phyloP scores from a whole-genome alignment of 1,140 invertebrate species.

The Copidosoma floridanum region DNA sequence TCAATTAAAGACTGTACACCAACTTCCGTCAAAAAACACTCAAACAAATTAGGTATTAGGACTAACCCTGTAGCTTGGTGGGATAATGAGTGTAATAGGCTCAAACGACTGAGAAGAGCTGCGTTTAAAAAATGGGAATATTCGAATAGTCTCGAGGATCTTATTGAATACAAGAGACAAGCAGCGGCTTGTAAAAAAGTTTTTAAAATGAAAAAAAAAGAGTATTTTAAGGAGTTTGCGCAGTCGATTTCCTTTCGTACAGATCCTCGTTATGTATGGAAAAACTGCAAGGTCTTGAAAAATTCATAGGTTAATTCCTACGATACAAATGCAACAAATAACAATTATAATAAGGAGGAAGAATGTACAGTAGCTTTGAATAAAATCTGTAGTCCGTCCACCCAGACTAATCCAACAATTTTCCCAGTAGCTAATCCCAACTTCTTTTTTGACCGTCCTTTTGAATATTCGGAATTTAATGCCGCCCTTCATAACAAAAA shows the following conservation, averaged over 20 bases:
- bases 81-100: constrained; percentile 17
- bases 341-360: neutral
- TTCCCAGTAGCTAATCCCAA: neutral
- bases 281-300: constrained; percentile 9
- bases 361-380: neutral
- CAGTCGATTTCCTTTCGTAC: neutral
- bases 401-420: neutral
- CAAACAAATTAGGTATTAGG: neutral
- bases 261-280: constrained; percentile 6
- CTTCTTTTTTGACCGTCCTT: neutral
- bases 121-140: constrained; percentile 23
- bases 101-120: constrained; percentile 3
- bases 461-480: constrained; percentile 2
- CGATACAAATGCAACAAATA: neutral
- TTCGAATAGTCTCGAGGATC: neutral
- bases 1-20: neutral
- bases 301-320: constrained; percentile 9
- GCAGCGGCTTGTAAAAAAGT: neutral
- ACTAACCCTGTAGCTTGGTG: constrained; percentile 24
- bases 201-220: constrained; percentile 22
- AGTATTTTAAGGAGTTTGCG: constrained; percentile 4
- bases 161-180: constrained; percentile 22
- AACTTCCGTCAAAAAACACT: neutral
- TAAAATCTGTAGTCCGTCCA: neutral
- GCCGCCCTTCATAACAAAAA: neutral